Evolutionary conservation across 2,113 vertebrate genomes (phyloP), one percentile per base, ranked within the genome.

Genomic region (Podocnemis expansa): DNA sequence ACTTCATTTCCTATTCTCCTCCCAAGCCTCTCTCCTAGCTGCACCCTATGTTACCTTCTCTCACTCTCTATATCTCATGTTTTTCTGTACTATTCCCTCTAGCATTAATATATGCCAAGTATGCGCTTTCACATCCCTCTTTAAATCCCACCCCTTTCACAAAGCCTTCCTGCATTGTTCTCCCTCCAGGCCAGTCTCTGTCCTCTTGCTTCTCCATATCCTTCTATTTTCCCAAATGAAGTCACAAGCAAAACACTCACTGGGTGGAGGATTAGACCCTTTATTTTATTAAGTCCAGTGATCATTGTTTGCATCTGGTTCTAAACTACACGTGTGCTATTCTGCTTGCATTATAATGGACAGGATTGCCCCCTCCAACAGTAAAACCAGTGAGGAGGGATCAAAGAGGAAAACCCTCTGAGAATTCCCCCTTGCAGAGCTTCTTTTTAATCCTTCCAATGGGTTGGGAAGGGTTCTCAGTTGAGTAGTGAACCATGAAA

Each of bases 151-250:
- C 88, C 83, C 78, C 90, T 89, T 82, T 80, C 0, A 2, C 79
- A 89, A 86, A 89, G 90, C 78, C 92, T 60, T 89, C 88, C 86
- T 93, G 70, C 79, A 63, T 78, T 93, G 76, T 89, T 93, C 52
- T 83, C 49, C 80, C 52, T 83, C 49, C 80, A 86, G 89, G 84
- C 43, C 86, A 91, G 82, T 38, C 92, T 94, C 92, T 94, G 84
- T 85, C 91, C 93, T 82, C 82, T 82, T 75, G 31, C n/a, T 84
- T 95, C 54, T 89, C 75, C 86, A 54, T 1, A 0, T 47, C 78
- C 58, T 93, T 95, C 38, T 91, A 49, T 75, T 96, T 88, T 85
- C 84, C 79, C 93, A 31, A 52, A 4, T 63, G 60, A 63, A 63
- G 60, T 63, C 60, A 63, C 13, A 63, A 16, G 31, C 60, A 63